phyloP scores from a whole-genome alignment of 2,113 vertebrate species.

The Lethenteron reissneri region DNA sequence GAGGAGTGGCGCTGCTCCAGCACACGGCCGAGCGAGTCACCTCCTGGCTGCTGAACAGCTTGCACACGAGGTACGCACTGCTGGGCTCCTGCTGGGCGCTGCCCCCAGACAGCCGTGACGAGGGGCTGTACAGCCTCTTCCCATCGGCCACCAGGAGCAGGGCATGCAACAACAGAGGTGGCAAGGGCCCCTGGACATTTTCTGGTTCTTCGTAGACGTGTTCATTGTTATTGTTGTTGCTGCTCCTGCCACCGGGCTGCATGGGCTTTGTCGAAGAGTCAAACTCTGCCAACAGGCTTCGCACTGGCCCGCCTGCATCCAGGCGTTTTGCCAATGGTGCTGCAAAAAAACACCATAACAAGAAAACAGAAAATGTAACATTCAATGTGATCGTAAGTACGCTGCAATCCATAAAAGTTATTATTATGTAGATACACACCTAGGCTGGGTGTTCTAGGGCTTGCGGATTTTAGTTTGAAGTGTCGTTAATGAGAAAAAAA shows the following conservation, averaged over 20 bases:
- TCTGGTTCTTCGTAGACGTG: constrained; percentile 4
- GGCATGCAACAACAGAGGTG: constrained; percentile 30
- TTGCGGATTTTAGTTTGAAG: no score
- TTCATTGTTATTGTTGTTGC: constrained; percentile 6
- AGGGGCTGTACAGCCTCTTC: constrained; percentile 22
- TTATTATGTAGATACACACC: no score
- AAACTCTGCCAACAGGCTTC: not conserved
- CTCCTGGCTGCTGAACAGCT: constrained; percentile 53
- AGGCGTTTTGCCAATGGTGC: not conserved
- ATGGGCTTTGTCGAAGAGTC: not conserved
- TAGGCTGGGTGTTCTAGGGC: no score
- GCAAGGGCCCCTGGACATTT: not conserved
- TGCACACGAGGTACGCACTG: constrained; percentile 65
- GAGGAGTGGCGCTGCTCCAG: constrained; percentile 46
- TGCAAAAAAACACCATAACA: not conserved
- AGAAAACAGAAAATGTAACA: not conserved
- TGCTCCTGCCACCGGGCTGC: not conserved
- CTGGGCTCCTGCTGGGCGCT: constrained; percentile 17
- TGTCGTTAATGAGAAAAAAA: no score
- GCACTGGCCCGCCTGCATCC: not conserved
- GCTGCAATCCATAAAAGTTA: no score
- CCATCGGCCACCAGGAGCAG: constrained; percentile 68
- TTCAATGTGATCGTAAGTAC: no score
- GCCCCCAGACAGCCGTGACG: constrained; percentile 10
- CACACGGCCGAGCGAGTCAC: constrained; percentile 33